Evolutionary conservation across 2,797 vertebrate species (phyloP).

Genomic region (Sebastes steindachneri): DNA sequence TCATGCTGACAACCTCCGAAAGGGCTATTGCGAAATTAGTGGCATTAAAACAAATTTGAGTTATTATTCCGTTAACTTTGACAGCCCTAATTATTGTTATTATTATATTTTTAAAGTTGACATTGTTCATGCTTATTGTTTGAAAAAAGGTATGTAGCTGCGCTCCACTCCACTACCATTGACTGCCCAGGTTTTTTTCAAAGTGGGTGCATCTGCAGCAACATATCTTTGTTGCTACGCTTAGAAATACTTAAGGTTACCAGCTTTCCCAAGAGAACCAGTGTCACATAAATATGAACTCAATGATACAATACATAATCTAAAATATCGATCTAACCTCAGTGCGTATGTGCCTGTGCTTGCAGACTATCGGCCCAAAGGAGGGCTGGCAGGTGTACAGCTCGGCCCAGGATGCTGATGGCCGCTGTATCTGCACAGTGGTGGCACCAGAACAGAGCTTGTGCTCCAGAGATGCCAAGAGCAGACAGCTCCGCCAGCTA

Average conservation of each 20-base stretch:
- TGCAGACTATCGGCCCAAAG: conserved; percentile 94
- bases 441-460: conserved; percentile 97
- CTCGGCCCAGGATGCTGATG: conserved; percentile 96
- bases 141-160: not conserved
- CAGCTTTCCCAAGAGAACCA: not conserved
- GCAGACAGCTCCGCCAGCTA: conserved; percentile 94
- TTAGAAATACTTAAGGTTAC: not conserved
- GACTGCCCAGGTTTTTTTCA: not conserved
- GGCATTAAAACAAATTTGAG: accelerated
- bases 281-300: not conserved
- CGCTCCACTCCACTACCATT: not conserved
- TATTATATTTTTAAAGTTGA: not conserved
- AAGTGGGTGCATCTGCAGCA: not conserved
- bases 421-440: conserved; percentile 97
- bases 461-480: conserved; percentile 97
- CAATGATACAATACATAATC: not conserved
- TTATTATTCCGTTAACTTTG: too few relatives aligned
- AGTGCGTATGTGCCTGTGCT: conserved; percentile 8
- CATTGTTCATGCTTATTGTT: not conserved
- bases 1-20: too few relatives aligned
- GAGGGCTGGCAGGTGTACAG: conserved; percentile 99
- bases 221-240: accelerated
- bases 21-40: too few relatives aligned
- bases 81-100: too few relatives aligned
- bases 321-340: not conserved